Conservation (phyloP, 2,113 vertebrate species). For the Pygoscelis antarcticus region DNA sequence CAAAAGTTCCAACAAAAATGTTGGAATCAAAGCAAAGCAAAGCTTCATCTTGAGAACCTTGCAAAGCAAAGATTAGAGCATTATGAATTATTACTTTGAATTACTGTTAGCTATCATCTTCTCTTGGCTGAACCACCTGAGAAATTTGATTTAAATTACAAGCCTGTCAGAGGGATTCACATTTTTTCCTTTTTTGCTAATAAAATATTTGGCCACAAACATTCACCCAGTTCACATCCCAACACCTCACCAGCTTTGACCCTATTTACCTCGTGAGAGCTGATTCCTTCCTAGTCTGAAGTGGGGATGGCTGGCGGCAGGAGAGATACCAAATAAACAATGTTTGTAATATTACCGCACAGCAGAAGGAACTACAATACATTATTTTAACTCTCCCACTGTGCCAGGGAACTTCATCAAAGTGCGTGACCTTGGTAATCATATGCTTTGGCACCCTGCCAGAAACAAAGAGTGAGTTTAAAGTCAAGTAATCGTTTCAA, state of each 20-base stretch:
- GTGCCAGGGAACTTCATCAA: conserved; percentile 54
- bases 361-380: neutral
- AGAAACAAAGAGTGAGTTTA: neutral
- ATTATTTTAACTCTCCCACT: conserved; percentile 38
- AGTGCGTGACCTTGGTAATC: conserved; percentile 17
- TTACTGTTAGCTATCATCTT: neutral
- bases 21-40: conserved; percentile 14
- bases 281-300: neutral
- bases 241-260: neutral
- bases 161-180: neutral
- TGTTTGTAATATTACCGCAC: neutral
- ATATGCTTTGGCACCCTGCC: conserved; percentile 13
- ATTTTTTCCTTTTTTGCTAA: neutral
- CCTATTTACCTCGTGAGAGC: neutral
- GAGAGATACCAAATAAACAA: conserved; percentile 28
- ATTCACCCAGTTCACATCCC: neutral
- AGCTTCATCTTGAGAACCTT: neutral
- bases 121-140: conserved; percentile 36
- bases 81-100: neutral
- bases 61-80: neutral
- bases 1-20: neutral
- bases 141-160: neutral
- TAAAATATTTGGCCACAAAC: conserved; percentile 12
- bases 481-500: conserved; percentile 10
- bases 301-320: conserved; percentile 13